These are phyloP conservation scores for Masnerella sp. DNA, from an alignment of 2,888 invertebrate species.

Conservation along the genomic window DNA sequence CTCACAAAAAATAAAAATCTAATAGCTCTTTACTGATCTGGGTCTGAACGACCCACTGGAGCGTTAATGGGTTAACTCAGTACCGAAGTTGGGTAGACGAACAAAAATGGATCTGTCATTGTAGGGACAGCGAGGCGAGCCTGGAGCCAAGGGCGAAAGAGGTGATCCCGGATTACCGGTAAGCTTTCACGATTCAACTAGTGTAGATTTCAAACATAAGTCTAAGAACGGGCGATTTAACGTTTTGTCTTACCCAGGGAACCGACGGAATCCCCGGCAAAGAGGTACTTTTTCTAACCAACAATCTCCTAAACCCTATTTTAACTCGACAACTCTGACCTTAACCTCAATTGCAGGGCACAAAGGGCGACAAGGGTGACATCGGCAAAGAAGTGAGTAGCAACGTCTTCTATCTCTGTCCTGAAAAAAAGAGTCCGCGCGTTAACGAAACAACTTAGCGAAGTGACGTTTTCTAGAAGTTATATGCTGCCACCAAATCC, in stretches of 20 bases:
- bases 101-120: conserved; percentile 61
- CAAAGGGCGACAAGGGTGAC: conserved; percentile 92
- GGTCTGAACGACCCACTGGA: no score
- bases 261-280: conserved; percentile 95
- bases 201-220: neutral
- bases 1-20: no score
- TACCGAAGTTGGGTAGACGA: conserved; percentile 25
- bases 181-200: no score
- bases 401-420: no score
- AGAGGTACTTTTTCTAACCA: no score
- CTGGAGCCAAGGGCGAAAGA: conserved; percentile 93
- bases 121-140: conserved; percentile 95
- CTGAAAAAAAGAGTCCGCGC: conserved; percentile 21
- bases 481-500: conserved; percentile 67
- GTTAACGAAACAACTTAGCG: neutral
- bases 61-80: no score
- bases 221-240: conserved; percentile 5
- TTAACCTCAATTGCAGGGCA: conserved; percentile 83
- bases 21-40: no score
- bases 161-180: conserved; percentile 96
- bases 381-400: conserved; percentile 90
- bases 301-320: no score
- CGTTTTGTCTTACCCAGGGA: conserved; percentile 82
- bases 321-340: neutral
- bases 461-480: conserved; percentile 42